Evolutionary conservation across 2,113 vertebrate species (phyloP), one percentile per base, ranked within the genome.

Genomic region (Amazona vittata): DNA sequence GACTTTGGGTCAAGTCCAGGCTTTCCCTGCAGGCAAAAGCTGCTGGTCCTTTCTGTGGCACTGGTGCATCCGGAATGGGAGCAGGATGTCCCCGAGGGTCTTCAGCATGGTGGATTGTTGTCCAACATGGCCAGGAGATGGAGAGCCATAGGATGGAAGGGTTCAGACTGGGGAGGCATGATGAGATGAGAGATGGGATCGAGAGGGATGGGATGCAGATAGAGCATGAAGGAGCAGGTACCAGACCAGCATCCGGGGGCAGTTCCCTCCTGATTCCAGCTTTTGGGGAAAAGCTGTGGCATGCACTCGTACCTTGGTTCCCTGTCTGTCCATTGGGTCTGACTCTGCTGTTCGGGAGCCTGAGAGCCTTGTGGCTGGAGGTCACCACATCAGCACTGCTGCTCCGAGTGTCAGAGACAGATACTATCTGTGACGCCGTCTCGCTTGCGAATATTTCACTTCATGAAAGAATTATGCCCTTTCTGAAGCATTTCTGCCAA

Each of bases 401-500:
- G 4, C 37, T 80, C 15, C 0, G 3, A 47, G 28, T 9, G 9
- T 43, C 60, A 78, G 37, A 77, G 41, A n/a, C 20, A 83, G n/a
- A 77, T 3, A 8, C 3, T 19, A 6, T 60, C 39, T 75, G 29
- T 55, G 60, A 63, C 12, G 10, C 25, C 70, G 12, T 50, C 73
- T 47, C 47, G 25, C 19, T 59, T 33, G 41, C 37, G 79, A 20
- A 13, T 87, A 62, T 49, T 83, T 76, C 31, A 29, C 69, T 62
- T 60, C 1, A 17, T 65, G 24, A 43, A 76, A 79, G 52, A 68
- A 44, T 25, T 35, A 78, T 74, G 57, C 57, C 43, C 49, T 68
- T 85, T 93, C 70, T 65, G 63, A 80, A 52, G 4, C 44, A 79
- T 88, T 93, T 96, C 21, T 96, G 67, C 87, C 67, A 70, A 43